Evolutionary conservation across 1,140 invertebrate genomes (phyloP), one percentile per base, ranked within the genome.

Genomic region (Wasmannia auropunctata): DNA sequence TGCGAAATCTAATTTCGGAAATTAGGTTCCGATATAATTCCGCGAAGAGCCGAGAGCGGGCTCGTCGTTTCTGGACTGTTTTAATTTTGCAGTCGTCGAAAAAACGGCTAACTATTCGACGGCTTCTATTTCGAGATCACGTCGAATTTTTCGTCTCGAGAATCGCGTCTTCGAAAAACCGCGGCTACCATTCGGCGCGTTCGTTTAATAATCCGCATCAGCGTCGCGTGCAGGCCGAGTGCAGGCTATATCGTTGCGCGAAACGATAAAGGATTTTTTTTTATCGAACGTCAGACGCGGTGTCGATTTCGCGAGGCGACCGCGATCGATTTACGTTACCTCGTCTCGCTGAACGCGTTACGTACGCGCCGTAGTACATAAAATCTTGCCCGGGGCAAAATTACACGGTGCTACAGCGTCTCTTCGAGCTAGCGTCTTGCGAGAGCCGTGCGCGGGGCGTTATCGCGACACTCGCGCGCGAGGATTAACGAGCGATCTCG

Each of bases 291-390:
- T 19, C 16, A 43, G 40, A 67, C n/a, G 37, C n/a, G n/a, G n/a
- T 46, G n/a, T 70, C 40, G 22, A 70, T 70, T 46, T 70, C 25
- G 37, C 37, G 37, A 25, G 37, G 37, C 37, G 63, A 67, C n/a
- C 49, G 22, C 16, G 51, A 74, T 83, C 34, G 43, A 74, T 74
- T 83, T 34, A 72, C 37, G 10, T 56, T 6, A 16, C 22, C 22
- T 40, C 4, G 31, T 19, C 31, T 10, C n/a, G 28, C n/a, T n/a
- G n/a, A n/a, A n/a, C 6, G 11, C 8, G 19, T 51, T n/a, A n/a
- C 8, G 19, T n/a, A 51, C 19, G n/a, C 16, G 6, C 19, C 31
- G 63, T 16, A 22, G 58, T n/a, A n/a, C n/a, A n/a, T n/a, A n/a
- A 51, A 65, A 40, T 56, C 19, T 58, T 43, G n/a, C 6, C 51